Evolutionary conservation across 2,113 vertebrate genomes (phyloP).

Genomic region (Thalassarche chlororhynchos): DNA sequence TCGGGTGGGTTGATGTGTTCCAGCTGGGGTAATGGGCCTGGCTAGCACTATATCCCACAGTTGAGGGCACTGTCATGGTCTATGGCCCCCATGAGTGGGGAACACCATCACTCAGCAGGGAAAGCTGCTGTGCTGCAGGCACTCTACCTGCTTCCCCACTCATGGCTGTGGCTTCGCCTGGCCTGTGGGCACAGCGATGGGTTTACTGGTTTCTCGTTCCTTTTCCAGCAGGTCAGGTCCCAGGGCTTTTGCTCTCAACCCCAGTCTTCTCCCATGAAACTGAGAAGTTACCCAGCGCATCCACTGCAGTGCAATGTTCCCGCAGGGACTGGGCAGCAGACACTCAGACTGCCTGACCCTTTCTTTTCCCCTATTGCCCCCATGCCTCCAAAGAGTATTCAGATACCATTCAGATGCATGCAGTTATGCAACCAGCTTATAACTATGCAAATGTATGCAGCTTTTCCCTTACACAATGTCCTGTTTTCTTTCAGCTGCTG

Average conservation of each 20-base stretch:
- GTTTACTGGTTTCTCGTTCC: not conserved
- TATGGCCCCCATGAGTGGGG: not conserved
- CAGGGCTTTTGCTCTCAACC: not conserved
- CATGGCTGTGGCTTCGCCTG: fast-evolving
- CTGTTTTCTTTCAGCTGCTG: not conserved
- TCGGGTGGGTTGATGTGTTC: not conserved
- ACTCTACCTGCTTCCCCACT: no score
- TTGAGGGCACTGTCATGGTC: not conserved
- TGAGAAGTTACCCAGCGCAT: not conserved
- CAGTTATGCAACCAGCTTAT: not conserved
- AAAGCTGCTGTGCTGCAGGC: not conserved
- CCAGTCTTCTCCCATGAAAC: not conserved
- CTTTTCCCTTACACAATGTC: not conserved
- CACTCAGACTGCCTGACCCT: not conserved
- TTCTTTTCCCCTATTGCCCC: not conserved
- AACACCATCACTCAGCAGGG: not conserved
- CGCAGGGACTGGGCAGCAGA: not conserved
- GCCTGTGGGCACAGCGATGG: not conserved
- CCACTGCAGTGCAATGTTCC: not conserved
- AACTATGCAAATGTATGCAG: not conserved
- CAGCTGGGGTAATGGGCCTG: not conserved
- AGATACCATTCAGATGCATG: not conserved
- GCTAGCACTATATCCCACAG: not conserved
- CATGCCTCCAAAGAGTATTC: not conserved
- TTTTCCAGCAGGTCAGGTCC: not conserved